Percentiles rank a stretch among this genome's conserved stretches.
These are phyloP conservation scores for Proterorhinus semilunaris DNA, from an alignment of 2,113 vertebrate species.

Conservation along the genomic window DNA sequence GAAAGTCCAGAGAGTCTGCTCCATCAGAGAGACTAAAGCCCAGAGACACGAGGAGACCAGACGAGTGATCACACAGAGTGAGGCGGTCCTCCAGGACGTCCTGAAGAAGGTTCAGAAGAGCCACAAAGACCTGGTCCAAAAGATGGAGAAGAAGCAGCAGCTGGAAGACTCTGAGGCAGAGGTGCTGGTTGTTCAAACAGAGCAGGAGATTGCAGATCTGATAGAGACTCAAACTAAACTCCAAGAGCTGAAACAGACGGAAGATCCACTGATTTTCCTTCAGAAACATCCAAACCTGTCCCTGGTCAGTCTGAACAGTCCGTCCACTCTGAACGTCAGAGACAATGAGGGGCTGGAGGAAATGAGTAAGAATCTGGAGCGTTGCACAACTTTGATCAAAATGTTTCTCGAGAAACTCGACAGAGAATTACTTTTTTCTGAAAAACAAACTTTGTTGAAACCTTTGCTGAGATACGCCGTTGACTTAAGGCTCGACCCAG, in stretches of 20 bases:
- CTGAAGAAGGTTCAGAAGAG: conserved; percentile 26
- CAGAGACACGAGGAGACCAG: conserved; percentile 14
- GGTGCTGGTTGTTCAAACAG: background rate
- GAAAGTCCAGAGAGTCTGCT: conserved; percentile 18
- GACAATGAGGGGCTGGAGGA: background rate
- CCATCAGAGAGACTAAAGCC: background rate
- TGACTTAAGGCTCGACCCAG: conserved; percentile 28
- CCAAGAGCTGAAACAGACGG: conserved; percentile 24
- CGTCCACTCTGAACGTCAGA: background rate
- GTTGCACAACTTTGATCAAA: conserved; percentile 11
- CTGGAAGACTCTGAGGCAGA: conserved; percentile 22
- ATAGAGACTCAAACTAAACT: background rate
- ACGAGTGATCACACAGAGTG: background rate
- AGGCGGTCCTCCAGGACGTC: conserved; percentile 23
- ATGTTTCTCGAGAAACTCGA: conserved; percentile 18
- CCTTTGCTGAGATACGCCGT: conserved; percentile 27
- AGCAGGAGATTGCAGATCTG: conserved; percentile 43
- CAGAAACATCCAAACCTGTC: background rate
- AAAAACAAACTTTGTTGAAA: background rate
- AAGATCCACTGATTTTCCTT: conserved; percentile 40
- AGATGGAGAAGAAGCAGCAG: conserved; percentile 45
- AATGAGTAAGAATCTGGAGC: conserved; percentile 1
- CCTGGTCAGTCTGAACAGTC: background rate
- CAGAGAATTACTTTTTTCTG: background rate
- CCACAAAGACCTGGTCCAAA: background rate